phyloP scores from a whole-genome alignment of 2,113 vertebrate genomes.

The Catharus minimus region DNA sequence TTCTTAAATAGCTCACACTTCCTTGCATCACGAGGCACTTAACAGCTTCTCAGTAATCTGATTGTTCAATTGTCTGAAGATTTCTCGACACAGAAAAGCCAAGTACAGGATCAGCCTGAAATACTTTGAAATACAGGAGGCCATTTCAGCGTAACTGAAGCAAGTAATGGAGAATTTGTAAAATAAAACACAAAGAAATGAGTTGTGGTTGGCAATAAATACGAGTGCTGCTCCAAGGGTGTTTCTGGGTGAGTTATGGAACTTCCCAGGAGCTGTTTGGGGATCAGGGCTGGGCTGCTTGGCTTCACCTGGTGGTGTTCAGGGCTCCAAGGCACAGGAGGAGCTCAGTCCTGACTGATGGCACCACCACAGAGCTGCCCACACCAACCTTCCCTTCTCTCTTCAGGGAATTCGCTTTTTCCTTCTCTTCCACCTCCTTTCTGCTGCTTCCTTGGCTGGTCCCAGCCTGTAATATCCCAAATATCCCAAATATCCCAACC shows the following conservation, averaged over 20 bases:
- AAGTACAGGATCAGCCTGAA: neutral
- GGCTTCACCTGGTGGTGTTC: conserved; percentile 17
- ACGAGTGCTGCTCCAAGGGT: neutral
- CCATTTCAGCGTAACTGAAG: conserved; percentile 10
- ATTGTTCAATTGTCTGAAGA: conserved; percentile 54
- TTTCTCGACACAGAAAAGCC: neutral
- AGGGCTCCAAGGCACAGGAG: neutral
- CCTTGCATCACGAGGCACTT: neutral
- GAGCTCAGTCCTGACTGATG: neutral
- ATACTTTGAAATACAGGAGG: conserved; percentile 13
- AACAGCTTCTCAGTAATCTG: conserved; percentile 30
- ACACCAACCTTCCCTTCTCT: too few relatives aligned
- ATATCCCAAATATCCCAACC: neutral
- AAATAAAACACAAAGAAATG: conserved; percentile 19
- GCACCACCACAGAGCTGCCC: neutral
- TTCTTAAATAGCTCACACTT: conserved; percentile 22
- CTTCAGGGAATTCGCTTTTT: neutral
- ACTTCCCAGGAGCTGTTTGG: neutral
- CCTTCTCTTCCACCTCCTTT: neutral
- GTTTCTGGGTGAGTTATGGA: conserved; percentile 30
- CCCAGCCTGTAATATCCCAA: neutral
- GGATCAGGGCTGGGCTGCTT: neutral
- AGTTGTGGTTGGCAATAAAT: conserved; percentile 20
- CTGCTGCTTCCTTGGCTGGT: neutral
- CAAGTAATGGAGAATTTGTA: conserved; percentile 51